Base-by-base conservation (phyloP, 2,888 invertebrate species). In the Temnothorax ravouxi region DNA sequence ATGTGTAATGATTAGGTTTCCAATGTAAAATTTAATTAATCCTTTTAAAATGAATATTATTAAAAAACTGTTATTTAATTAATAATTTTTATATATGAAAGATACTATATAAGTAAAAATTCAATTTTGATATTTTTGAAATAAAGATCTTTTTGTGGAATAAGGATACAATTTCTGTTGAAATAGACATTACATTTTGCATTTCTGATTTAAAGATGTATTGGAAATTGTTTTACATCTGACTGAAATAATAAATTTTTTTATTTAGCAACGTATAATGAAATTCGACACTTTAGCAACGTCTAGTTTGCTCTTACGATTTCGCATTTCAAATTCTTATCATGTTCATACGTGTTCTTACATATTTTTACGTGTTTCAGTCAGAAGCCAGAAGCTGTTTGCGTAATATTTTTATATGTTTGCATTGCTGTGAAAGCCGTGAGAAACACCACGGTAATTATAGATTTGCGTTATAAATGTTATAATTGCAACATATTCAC, bases 331-430 rank as follows among this genome's bases (percentile, higher is more conserved):
- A 15, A 38, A 25, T 72, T 72, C 11, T 18, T 41, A 41, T 6
- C 6, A 34, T 50, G 44, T 44, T 3, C 18, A 56, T 34, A 34
- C 34, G 34, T 34, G 34, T 34, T 34, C 34, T 34, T 34, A 34
- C 5, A 34, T 56, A 64, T 52, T 64, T 29, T 38, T 62, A 74
- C n/a, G 9, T 56, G 47, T 62, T 61, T 18, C 15, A 62, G 9
- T 74, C 38, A 56, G 3, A 25, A 34, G 9, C 4, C 61, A 75
- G 15, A 75, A 34, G n/a, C n/a, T 44, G 44, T 61, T 62, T 1
- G 3, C 34, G 3, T 72, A 52, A 76, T 64, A 59, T 47, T 76
- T 76, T n/a, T 74, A 74, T 75, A 50, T 64, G 18, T 66, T 76
- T 38, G 9, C 1, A 38, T 3, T 44, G n/a, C n/a, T 44, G 11